Evolutionary conservation across 2,888 invertebrate genomes (phyloP), one percentile per base, ranked within the genome.

Genomic region (Acrobasis suavella): DNA sequence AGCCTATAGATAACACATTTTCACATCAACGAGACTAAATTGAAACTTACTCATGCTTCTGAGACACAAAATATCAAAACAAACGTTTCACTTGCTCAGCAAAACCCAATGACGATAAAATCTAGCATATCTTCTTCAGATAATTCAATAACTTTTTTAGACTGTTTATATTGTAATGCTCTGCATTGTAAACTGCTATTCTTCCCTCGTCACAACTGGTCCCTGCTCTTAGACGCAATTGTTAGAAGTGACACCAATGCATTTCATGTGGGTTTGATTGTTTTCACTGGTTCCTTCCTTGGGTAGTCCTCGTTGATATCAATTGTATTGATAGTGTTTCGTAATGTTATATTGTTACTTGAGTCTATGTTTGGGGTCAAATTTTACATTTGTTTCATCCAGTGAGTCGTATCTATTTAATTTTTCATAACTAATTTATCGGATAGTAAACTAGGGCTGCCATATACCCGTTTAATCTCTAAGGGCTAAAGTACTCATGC

Each of bases 31-130:
- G 42, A 46, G 56, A 17, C 46, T 52, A 7, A 32, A 52, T 52
- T 42, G 42, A 46, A 55, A 42, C 39, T 8, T 56, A 22, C 46
- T 56, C 56, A 46, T 56, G 22, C 22, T 56, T 22, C 14, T 42
- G 56, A 56, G 10, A 14, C 42, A 42, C 56, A 14, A 42, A 32
- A 56, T 46, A 56, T 56, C 17, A 56, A 22, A 56, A 56, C 56
- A 42, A 55, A 16, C 38, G 38, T 38, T 38, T 55, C 38, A 38
- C 22, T 22, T 56, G 17, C 17, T 1, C 1, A 56, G 2, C 17
- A 22, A n/a, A 46, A 56, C 8, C 39, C 56, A 42, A 22, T 22
- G 22, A 56, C 56, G 17, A 42, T 56, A 14, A 42, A 56, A 42
- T 56, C 17, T 37, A 17, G 6, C 14, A 56, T 56, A 46, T 17